phyloP scores from a whole-genome alignment of 1,140 invertebrate species.

The Andricus grossulariae region DNA sequence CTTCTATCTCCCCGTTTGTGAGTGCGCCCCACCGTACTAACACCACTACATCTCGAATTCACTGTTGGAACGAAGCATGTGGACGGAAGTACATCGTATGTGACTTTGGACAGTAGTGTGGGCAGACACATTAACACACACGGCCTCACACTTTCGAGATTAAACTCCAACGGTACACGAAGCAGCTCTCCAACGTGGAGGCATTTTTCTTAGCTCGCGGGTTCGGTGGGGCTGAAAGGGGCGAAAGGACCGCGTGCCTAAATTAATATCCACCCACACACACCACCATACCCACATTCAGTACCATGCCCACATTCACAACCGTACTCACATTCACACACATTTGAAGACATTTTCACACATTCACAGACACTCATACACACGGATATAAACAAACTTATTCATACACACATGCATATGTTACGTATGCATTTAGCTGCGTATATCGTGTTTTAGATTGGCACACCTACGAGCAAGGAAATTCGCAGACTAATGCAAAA shows the following conservation, averaged over 20 bases:
- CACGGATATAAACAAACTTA: conserved; percentile 40
- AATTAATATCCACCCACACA: conserved; percentile 68
- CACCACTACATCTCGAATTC: neutral
- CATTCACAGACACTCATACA: conserved; percentile 6
- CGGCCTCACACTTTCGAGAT: conserved; percentile 57
- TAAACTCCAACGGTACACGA: conserved; percentile 65
- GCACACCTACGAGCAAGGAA: conserved; percentile 45
- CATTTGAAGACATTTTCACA: conserved; percentile 41
- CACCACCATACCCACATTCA: conserved; percentile 10
- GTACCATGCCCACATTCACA: conserved; percentile 8
- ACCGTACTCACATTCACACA: conserved; percentile 6
- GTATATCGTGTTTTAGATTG: conserved; percentile 43
- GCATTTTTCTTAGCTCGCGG: conserved; percentile 72
- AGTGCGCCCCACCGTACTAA: conserved; percentile 9
- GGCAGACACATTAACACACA: conserved; percentile 29
- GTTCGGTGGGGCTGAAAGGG: neutral
- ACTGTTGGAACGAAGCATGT: neutral
- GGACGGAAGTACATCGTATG: conserved; percentile 22
- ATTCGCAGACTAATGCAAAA: conserved; percentile 47
- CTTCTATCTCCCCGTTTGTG: conserved; percentile 37
- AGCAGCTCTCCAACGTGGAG: conserved; percentile 35
- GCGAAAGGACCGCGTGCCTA: conserved; percentile 65
- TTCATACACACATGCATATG: conserved; percentile 23
- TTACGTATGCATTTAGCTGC: neutral
- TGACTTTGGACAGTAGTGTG: neutral